Evolutionary conservation across 2,797 vertebrate species (phyloP).

Genomic region (Rhyacichthys aspro): DNA sequence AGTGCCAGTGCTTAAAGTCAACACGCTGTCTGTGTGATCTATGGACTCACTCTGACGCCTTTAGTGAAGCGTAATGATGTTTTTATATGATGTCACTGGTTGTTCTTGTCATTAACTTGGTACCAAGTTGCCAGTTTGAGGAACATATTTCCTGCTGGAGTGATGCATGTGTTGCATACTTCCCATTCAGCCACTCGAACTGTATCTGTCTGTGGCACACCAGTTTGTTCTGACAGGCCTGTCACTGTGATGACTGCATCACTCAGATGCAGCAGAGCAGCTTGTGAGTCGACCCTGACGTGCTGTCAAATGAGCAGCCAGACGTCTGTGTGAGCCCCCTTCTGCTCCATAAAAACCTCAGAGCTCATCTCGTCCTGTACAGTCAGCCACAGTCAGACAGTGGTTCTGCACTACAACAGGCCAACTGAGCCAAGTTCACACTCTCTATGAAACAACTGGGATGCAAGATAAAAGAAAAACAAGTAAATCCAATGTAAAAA

Average conservation of each 20-base stretch:
- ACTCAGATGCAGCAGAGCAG: conserved; percentile 85
- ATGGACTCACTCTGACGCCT: conserved; percentile 61
- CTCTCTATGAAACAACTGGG: conserved; percentile 18
- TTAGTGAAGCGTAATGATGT: conserved; percentile 67
- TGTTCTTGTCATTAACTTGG: conserved; percentile 80
- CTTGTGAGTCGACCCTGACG: conserved; percentile 88
- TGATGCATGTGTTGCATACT: conserved; percentile 90
- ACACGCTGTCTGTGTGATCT: conserved; percentile 63
- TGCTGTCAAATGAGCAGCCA: conserved; percentile 90
- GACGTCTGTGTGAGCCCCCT: conserved; percentile 81
- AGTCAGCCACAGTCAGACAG: conserved; percentile 39
- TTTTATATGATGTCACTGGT: conserved; percentile 76
- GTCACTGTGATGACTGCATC: conserved; percentile 91
- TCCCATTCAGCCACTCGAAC: conserved; percentile 84
- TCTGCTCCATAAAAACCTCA: conserved; percentile 85
- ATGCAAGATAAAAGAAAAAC: background rate
- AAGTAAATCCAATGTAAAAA: background rate
- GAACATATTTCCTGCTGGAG: conserved; percentile 92
- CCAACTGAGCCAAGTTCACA: conserved; percentile 3
- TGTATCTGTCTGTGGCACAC: conserved; percentile 81
- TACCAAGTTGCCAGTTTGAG: conserved; percentile 91
- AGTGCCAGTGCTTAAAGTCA: conserved; percentile 43
- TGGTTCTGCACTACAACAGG: no score
- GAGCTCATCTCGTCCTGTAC: conserved; percentile 57
- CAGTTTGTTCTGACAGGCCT: conserved; percentile 92